A percentile compares a stretch with the other conserved stretches of the same genome.
These are phyloP conservation scores for Sesamia inferens DNA, from an alignment of 2,888 invertebrate species.

Conservation along the genomic window DNA sequence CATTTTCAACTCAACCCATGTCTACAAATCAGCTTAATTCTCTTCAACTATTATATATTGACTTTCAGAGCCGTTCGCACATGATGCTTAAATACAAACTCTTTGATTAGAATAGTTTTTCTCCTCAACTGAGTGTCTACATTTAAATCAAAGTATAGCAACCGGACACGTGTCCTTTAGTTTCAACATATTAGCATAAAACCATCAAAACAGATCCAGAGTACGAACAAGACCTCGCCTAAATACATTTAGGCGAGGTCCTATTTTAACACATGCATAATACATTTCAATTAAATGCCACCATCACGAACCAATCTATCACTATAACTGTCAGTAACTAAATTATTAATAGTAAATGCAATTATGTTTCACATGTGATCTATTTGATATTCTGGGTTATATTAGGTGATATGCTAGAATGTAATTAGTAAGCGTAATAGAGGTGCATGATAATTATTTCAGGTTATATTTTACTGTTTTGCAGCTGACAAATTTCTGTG, in stretches of 20 bases:
- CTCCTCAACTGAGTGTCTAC: no score
- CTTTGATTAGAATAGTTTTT: no score
- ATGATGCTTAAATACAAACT: no score
- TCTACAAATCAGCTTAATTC: background rate
- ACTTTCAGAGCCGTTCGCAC: no score
- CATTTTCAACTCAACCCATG: background rate
- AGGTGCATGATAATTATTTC: slow-evolving; percentile 4
- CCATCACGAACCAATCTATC: slow-evolving; percentile 37
- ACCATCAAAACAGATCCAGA: slow-evolving; percentile 6
- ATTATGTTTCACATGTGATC: slow-evolving; percentile 21
- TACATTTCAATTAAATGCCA: slow-evolving; percentile 34
- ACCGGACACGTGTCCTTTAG: slow-evolving; percentile 23
- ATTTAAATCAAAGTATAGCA: background rate
- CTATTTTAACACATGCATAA: slow-evolving; percentile 55
- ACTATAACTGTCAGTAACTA: slow-evolving; percentile 12
- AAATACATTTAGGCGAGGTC: slow-evolving; percentile 8
- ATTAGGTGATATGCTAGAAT: slow-evolving; percentile 30
- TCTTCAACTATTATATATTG: no score
- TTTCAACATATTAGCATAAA: slow-evolving; percentile 14
- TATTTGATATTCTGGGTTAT: slow-evolving; percentile 33
- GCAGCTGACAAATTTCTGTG: background rate
- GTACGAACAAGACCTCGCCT: slow-evolving; percentile 24
- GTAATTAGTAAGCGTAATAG: slow-evolving; percentile 18
- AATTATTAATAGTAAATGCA: slow-evolving; percentile 41
- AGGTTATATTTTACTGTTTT: slow-evolving; percentile 1